Conservation (phyloP, 1,140 invertebrate species). For the Caerostris extrusa region DNA sequence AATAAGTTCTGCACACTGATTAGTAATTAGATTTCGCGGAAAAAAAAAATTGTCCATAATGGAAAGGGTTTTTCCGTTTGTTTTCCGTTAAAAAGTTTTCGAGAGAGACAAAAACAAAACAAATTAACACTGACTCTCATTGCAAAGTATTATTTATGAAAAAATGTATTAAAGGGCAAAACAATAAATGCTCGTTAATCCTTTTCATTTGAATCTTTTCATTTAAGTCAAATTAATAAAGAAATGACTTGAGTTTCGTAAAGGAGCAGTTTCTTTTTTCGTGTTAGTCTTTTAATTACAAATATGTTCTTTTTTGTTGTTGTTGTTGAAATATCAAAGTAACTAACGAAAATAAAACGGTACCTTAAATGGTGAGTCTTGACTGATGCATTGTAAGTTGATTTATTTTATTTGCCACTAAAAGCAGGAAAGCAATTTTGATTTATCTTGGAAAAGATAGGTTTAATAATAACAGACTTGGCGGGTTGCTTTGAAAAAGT, state of each 20-base stretch:
- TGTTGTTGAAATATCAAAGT: background rate
- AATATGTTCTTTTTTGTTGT: background rate
- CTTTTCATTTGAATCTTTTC: constrained; percentile 40
- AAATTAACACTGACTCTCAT: constrained; percentile 62
- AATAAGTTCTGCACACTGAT: constrained; percentile 53
- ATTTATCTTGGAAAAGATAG: too few relatives aligned
- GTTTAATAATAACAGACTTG: too few relatives aligned
- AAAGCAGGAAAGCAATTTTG: too few relatives aligned
- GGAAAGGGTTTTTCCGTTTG: constrained; percentile 49
- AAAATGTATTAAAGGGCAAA: constrained; percentile 14
- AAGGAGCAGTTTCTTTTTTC: background rate
- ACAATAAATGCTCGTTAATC: constrained; percentile 53
- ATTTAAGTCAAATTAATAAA: constrained; percentile 27
- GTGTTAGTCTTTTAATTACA: background rate
- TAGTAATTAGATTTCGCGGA: constrained; percentile 53
- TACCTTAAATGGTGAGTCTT: too few relatives aligned
- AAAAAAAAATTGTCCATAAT: constrained; percentile 5
- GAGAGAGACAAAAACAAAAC: constrained; percentile 14
- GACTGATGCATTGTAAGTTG: too few relatives aligned
- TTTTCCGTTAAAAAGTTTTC: constrained; percentile 57
- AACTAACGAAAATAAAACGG: too few relatives aligned
- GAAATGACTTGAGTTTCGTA: background rate
- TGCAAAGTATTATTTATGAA: constrained; percentile 2
- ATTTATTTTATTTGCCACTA: too few relatives aligned
- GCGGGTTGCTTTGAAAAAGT: too few relatives aligned